Conservation (phyloP, 2,888 invertebrate species). For the Pecten maximus region DNA sequence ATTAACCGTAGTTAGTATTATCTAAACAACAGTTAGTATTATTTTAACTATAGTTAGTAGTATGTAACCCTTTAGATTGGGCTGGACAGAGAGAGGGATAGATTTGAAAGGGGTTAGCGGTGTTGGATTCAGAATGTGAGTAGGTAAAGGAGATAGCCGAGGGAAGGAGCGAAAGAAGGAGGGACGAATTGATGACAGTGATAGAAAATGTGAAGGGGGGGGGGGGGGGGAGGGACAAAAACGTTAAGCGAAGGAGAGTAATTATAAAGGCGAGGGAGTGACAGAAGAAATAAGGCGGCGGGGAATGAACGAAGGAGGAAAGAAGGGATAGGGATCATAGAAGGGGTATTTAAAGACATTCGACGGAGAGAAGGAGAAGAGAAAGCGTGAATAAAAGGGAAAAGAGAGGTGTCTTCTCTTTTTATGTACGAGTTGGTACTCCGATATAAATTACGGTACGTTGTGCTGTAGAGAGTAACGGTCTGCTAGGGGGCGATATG, state of each 20-base stretch:
- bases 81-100: no score
- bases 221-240: background rate
- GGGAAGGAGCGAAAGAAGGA: background rate
- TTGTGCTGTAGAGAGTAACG: no score
- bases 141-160: background rate
- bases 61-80: no score
- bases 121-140: background rate
- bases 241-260: background rate
- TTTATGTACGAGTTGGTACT: no score
- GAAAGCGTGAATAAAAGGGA: background rate
- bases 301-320: background rate
- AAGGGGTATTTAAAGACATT: no score
- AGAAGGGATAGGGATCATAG: background rate
- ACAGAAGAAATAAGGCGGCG: background rate
- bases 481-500: no score
- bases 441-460: no score
- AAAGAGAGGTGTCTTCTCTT: background rate
- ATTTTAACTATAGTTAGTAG: no score
- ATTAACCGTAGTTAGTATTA: background rate
- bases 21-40: background rate
- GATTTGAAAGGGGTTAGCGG: no score
- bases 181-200: background rate
- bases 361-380: background rate
- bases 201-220: background rate
- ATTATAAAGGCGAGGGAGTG: background rate